Evolutionary conservation across 2,888 invertebrate species (phyloP).

Genomic region (Resseliella maxima): DNA sequence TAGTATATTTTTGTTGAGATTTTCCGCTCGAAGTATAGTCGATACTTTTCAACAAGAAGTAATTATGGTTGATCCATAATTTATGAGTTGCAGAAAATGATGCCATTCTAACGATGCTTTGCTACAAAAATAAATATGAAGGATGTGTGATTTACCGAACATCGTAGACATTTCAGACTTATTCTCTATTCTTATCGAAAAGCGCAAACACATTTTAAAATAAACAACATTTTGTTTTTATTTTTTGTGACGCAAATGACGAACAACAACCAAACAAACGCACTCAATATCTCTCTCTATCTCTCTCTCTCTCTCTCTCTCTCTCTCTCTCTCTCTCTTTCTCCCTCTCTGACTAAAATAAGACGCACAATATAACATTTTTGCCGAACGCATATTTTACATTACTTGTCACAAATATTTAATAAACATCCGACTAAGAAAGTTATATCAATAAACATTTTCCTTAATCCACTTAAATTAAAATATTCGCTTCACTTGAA

Average conservation of each 20-base stretch:
- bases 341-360: not conserved
- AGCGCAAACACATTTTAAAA: not conserved
- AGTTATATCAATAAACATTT: not conserved
- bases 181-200: not conserved
- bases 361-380: no score
- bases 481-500: not conserved
- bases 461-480: conserved; percentile 5
- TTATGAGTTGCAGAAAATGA: not conserved
- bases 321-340: not conserved
- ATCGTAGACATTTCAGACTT: not conserved
- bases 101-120: conserved; percentile 20
- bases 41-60: conserved; percentile 36
- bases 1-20: conserved; percentile 9
- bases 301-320: not conserved
- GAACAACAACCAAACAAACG: not conserved
- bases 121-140: conserved; percentile 13
- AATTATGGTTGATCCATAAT: conserved; percentile 39
- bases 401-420: conserved; percentile 20
- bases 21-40: not conserved
- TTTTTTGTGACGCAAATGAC: conserved; percentile 6
- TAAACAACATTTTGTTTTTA: no score
- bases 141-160: not conserved
- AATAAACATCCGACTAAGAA: not conserved
- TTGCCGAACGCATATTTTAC: not conserved
- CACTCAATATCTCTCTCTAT: not conserved